phyloP scores from a whole-genome alignment of 2,888 invertebrate genomes.

The Sarcophaga variegata region DNA sequence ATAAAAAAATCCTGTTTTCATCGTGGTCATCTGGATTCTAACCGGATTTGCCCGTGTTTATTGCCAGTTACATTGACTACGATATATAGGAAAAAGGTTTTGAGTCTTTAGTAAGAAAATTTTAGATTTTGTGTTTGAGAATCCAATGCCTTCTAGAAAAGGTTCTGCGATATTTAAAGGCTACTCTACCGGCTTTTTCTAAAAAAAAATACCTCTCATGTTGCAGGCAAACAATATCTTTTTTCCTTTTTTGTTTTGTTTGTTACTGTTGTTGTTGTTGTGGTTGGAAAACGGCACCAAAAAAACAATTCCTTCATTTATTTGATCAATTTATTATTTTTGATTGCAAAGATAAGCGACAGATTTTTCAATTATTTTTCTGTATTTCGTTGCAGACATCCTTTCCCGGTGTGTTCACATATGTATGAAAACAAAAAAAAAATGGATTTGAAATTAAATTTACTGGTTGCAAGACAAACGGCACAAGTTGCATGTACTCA shows the following conservation, averaged over 20 bases:
- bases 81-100: no score
- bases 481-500: slow-evolving; percentile 41
- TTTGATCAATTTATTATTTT: slow-evolving; percentile 65
- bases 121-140: not conserved
- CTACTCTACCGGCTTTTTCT: not conserved
- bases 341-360: slow-evolving; percentile 70
- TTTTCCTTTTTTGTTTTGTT: slow-evolving; percentile 6
- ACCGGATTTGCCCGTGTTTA: no score
- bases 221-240: not conserved
- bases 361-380: slow-evolving; percentile 70
- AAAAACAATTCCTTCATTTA: slow-evolving; percentile 34
- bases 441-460: slow-evolving; percentile 22
- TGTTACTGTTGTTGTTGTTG: slow-evolving; percentile 3
- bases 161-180: not conserved
- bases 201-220: not conserved
- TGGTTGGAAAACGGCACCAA: slow-evolving; percentile 33
- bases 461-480: slow-evolving; percentile 39
- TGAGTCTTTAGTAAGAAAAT: not conserved
- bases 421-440: slow-evolving; percentile 35
- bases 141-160: not conserved
- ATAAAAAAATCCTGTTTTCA: no score
- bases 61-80: no score
- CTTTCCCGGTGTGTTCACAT: slow-evolving; percentile 5
- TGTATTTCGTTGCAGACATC: slow-evolving; percentile 12
- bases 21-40: no score